Conservation (phyloP, 2,113 vertebrate genomes). For the Eurystomus gularis region DNA sequence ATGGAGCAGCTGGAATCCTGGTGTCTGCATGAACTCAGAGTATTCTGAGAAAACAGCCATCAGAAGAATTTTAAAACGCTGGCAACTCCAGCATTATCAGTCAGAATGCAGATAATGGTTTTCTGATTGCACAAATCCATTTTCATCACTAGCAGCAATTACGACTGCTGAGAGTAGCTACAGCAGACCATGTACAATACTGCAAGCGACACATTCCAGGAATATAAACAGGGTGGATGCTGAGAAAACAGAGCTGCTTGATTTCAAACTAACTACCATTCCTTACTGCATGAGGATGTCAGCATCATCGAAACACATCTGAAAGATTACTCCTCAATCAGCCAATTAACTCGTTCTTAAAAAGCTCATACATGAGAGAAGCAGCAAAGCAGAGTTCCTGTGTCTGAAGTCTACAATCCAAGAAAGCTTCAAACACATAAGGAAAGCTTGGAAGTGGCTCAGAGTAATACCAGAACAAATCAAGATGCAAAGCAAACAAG, state of each 20-base stretch:
- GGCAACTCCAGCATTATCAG: slow-evolving; percentile 7
- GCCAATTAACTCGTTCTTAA: not conserved
- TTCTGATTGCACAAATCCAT: slow-evolving; percentile 62
- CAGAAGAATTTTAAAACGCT: slow-evolving; percentile 4
- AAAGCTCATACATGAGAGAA: not conserved
- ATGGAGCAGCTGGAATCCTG: not conserved
- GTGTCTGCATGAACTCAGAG: not conserved
- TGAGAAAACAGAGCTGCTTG: slow-evolving; percentile 13
- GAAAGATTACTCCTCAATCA: not conserved
- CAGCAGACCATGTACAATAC: not conserved
- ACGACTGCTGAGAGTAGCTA: not conserved
- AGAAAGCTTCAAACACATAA: not conserved
- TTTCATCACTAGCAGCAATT: slow-evolving; percentile 48
- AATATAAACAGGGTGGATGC: not conserved
- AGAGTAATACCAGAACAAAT: not conserved
- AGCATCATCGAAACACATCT: not conserved
- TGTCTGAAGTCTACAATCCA: not conserved
- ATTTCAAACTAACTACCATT: not conserved
- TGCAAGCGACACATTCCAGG: not conserved
- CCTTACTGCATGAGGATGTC: not conserved
- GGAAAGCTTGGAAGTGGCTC: not conserved
- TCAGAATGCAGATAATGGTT: slow-evolving; percentile 22
- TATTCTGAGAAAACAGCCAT: not conserved
- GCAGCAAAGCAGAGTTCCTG: not conserved
- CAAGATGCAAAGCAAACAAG: not conserved